These are phyloP conservation scores for Lycodopsis pacificus DNA, from an alignment of 2,797 vertebrate species.

Conservation along the genomic window DNA sequence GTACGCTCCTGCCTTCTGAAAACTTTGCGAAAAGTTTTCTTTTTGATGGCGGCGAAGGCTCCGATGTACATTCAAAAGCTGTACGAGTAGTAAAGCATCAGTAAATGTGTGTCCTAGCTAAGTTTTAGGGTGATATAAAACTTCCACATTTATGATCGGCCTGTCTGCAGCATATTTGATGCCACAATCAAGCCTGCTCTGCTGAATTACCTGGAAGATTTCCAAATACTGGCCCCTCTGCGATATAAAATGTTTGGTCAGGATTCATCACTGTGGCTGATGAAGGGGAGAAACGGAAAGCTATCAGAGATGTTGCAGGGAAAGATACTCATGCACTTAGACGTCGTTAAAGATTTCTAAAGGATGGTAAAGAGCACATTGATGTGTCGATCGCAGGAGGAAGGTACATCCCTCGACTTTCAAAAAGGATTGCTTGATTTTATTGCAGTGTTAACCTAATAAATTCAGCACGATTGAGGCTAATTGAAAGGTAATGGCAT, in stretches of 20 bases:
- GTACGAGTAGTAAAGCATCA: slow-evolving; percentile 15
- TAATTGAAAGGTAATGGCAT: slow-evolving; percentile 77
- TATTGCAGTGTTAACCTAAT: slow-evolving; percentile 71
- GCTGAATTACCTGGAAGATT: slow-evolving; percentile 26
- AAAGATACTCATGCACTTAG: slow-evolving; percentile 12
- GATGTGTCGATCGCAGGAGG: slow-evolving; percentile 39
- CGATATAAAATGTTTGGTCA: slow-evolving; percentile 27
- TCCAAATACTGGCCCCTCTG: slow-evolving; percentile 15
- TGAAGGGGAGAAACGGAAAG: background rate
- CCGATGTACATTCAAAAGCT: slow-evolving; percentile 11
- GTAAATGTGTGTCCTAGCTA: background rate
- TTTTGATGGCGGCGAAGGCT: slow-evolving; percentile 34
- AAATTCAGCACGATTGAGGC: slow-evolving; percentile 59
- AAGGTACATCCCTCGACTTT: slow-evolving; percentile 53
- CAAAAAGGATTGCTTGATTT: slow-evolving; percentile 57
- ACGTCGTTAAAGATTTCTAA: slow-evolving; percentile 43
- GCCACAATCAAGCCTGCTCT: slow-evolving; percentile 7
- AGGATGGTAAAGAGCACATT: slow-evolving; percentile 34
- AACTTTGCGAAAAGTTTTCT: slow-evolving; percentile 52
- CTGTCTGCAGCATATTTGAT: slow-evolving; percentile 40
- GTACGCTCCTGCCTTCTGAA: slow-evolving; percentile 5
- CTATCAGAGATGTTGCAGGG: slow-evolving; percentile 1
- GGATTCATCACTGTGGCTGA: slow-evolving; percentile 32
- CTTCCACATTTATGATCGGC: slow-evolving; percentile 2
- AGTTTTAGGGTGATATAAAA: slow-evolving; percentile 32